Evolutionary conservation across 2,888 invertebrate genomes (phyloP).

Genomic region (Metalampra italica): DNA sequence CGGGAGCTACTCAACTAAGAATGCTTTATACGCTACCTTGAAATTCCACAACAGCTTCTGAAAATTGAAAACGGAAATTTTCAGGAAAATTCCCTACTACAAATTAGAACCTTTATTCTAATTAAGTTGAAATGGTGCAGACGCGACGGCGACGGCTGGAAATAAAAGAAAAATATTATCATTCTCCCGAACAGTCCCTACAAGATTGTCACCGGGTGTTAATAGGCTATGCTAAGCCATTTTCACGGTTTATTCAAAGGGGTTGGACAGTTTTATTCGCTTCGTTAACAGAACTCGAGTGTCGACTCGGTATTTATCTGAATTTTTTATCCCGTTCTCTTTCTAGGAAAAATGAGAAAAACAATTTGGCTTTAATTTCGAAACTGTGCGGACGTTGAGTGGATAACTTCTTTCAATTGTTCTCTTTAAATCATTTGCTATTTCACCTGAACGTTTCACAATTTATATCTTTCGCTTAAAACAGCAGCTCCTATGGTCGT

Average conservation of each 20-base stretch:
- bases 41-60: background rate
- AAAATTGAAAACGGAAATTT: constrained; percentile 31
- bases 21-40: background rate
- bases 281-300: constrained; percentile 59
- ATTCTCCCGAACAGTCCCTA: constrained; percentile 48
- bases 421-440: background rate
- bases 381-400: constrained; percentile 3
- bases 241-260: constrained; percentile 64
- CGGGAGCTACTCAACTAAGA: background rate
- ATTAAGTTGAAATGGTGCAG: constrained; percentile 47
- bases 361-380: constrained; percentile 9
- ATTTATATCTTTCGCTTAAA: background rate
- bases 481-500: too few relatives aligned
- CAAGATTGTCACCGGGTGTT: constrained; percentile 64
- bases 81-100: constrained; percentile 42
- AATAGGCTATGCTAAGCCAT: constrained; percentile 64
- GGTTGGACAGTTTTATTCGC: constrained; percentile 65
- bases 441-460: background rate
- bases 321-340: constrained; percentile 48
- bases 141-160: constrained; percentile 40
- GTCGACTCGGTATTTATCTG: constrained; percentile 50
- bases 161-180: constrained; percentile 72
- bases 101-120: constrained; percentile 56
- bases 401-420: background rate
- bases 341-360: constrained; percentile 17